These are phyloP conservation scores for Trichogramma pretiosum DNA, from an alignment of 1,140 invertebrate species.

Conservation along the genomic window DNA sequence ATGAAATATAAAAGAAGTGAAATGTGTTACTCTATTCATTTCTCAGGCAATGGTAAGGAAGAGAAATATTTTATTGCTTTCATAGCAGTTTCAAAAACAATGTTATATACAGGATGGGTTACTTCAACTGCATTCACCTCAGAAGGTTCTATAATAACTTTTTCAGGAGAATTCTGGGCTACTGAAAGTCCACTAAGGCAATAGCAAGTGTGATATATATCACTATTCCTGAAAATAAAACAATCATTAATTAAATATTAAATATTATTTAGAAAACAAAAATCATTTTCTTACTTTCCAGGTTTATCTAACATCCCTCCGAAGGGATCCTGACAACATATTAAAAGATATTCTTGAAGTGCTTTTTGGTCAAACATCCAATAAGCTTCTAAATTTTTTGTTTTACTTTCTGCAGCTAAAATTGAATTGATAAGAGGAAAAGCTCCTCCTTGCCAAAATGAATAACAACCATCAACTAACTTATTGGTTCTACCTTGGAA, in stretches of 20 bases:
- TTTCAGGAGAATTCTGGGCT: conserved; percentile 71
- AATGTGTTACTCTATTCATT: too few species aligned
- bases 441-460: conserved; percentile 93
- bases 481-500: conserved; percentile 97
- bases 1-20: not conserved
- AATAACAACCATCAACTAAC: conserved; percentile 96
- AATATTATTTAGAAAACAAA: too few species aligned
- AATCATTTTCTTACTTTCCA: conserved; percentile 62
- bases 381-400: conserved; percentile 26
- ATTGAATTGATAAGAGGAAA: conserved; percentile 69
- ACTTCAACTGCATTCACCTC: conserved; percentile 29
- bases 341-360: conserved; percentile 88
- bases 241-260: conserved; percentile 1
- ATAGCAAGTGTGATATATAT: conserved; percentile 97
- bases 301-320: conserved; percentile 97
- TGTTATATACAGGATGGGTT: conserved; percentile 40
- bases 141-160: conserved; percentile 30
- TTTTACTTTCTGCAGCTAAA: conserved; percentile 44
- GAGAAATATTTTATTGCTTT: conserved; percentile 36
- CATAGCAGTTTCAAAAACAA: conserved; percentile 29
- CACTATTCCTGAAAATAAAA: conserved; percentile 59
- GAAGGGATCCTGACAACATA: conserved; percentile 80
- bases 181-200: conserved; percentile 89
- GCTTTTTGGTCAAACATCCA: conserved; percentile 77
- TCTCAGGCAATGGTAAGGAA: conserved; percentile 33